Evolutionary conservation across 2,797 vertebrate genomes (phyloP).

Genomic region (Anableps anableps): DNA sequence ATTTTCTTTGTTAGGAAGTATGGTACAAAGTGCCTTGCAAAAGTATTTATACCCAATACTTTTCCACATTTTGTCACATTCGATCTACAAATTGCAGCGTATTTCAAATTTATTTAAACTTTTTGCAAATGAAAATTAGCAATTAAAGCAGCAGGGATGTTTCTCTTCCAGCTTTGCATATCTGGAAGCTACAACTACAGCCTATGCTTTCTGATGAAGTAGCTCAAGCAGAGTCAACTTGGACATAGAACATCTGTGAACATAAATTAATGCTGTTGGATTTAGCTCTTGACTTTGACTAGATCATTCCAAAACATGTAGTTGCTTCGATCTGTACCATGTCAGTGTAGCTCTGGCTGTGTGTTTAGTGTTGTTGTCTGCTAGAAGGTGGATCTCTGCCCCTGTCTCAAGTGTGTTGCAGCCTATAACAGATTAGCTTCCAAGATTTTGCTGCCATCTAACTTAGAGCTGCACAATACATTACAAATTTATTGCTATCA

Average conservation of each 20-base stretch:
- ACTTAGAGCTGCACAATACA: background rate
- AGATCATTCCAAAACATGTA: background rate
- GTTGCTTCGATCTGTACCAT: background rate
- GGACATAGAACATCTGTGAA: background rate
- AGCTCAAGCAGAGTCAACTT: background rate
- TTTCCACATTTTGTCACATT: background rate
- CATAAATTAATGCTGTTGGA: background rate
- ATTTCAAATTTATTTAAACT: background rate
- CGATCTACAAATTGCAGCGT: background rate
- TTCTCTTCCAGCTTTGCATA: background rate
- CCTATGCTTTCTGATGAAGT: background rate
- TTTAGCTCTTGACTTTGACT: background rate
- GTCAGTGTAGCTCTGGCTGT: background rate
- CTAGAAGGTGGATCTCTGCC: background rate
- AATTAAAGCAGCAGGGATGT: background rate
- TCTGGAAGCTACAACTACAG: background rate
- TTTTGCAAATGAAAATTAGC: background rate
- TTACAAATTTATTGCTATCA: background rate
- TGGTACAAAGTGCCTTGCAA: background rate
- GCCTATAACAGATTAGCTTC: background rate
- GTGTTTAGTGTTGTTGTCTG: background rate
- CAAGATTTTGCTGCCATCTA: background rate
- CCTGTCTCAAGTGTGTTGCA: background rate
- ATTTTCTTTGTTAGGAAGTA: constrained; percentile 21
- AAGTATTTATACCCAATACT: background rate